These are phyloP conservation scores for Leptinotarsa texana DNA, from an alignment of 1,140 invertebrate species.

Conservation along the genomic window DNA sequence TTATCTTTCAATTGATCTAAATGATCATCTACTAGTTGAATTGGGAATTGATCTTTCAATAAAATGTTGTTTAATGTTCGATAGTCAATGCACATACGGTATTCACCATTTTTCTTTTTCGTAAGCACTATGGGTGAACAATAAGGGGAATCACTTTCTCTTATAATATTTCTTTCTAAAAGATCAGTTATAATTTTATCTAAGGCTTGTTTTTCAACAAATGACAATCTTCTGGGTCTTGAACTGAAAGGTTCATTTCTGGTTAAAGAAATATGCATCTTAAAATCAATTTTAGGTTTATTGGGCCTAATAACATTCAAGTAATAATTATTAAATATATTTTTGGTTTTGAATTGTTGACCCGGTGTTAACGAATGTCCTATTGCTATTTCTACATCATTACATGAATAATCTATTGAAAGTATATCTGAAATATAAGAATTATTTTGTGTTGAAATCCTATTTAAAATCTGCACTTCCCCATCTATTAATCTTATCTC, in stretches of 20 bases:
- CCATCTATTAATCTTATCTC: not conserved
- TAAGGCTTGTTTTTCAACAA: conserved; percentile 25
- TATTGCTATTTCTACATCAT: no score
- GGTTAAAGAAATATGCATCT: conserved; percentile 20
- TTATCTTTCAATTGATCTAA: conserved; percentile 39
- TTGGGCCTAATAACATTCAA: conserved; percentile 1
- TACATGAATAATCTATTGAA: no score
- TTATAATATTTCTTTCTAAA: conserved; percentile 36
- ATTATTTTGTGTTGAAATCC: not conserved
- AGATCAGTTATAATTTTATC: conserved; percentile 27
- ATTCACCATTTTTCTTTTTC: conserved; percentile 50
- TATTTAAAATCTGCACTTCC: not conserved
- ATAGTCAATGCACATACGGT: conserved; percentile 52
- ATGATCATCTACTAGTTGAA: conserved; percentile 51
- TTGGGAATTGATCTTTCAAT: conserved; percentile 40
- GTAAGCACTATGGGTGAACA: conserved; percentile 51
- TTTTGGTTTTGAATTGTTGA: no score
- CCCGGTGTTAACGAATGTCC: no score
- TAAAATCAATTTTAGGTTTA: conserved; percentile 7
- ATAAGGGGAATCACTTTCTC: conserved; percentile 45
- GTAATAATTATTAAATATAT: not conserved
- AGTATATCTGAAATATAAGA: no score
- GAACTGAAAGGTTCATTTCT: conserved; percentile 25
- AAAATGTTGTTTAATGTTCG: conserved; percentile 32
- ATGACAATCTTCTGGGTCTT: conserved; percentile 30